Base-by-base conservation (phyloP, 2,888 invertebrate species). In the Ectobius pallidus region DNA sequence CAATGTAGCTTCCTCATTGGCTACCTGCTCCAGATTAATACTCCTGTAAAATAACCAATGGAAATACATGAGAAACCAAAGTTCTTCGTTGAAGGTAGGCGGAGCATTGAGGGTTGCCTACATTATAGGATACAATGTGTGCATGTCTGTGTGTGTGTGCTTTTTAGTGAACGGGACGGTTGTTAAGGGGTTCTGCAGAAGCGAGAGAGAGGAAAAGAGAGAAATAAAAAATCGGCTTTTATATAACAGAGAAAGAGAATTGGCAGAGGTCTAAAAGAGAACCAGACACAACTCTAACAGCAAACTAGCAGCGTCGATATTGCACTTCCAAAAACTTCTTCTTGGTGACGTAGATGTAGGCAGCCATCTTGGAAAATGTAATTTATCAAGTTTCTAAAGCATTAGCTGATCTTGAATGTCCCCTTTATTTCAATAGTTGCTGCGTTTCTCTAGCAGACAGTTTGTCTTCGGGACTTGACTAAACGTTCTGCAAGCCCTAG, bases 1-100 rank as follows among this genome's bases (percentile, higher is more conserved):
- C 84, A 80, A 25, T 32, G 4, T 9, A 14, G 34, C 22, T 9
- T 30, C n/a, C 52, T 22, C 39, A 69, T 69, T 69, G 69, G 69
- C 69, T 30, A n/a, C 34, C 52, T 20, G 16, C 25, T 2, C 11
- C 4, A 34, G 69, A 69, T 69, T 49, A 49, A 69, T 69, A 25
- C 30, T 39, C 55, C 55, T 69, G 32, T 34, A 69, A 69, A 34
- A 55, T 69, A 69, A 69, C 69, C 69, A 69, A 69, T 69, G 65
- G 65, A 65, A 46, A 46, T 25, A 18, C 65, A 65, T 65, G 22
- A 34, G 69, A 52, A 69, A 55, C 55, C 55, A 55, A 46, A 65
- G 32, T 34, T 52, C 55, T 69, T 55, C 6, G 55, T 39, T 55
- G 34, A 22, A 52, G 25, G 55, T 69, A 34, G 69, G 69, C 69